Evolutionary conservation across 2,797 vertebrate species (phyloP), one percentile per base, ranked within the genome.

Genomic region (Pampus argenteus): DNA sequence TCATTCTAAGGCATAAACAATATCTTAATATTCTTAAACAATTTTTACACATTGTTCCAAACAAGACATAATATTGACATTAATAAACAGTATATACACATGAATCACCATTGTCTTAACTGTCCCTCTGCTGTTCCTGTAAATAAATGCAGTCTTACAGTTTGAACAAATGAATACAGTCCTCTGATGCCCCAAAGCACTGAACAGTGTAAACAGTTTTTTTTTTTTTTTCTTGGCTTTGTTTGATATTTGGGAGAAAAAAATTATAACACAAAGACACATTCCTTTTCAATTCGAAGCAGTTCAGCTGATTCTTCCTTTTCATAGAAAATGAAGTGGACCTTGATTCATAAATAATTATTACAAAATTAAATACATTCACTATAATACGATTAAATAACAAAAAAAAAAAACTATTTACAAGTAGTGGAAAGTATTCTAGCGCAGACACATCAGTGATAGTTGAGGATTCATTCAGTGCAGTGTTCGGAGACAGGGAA

Each of bases 241-340:
- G 95, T 97, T 97, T 97, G 95, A 96, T 96, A 97, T 97, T 97
- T 98, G 96, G 97, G 92, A 93, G 85, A 87, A 88, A 92, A 92
- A 88, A 88, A 89, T 88, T 75, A 89, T 68, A 87, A 93, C 89
- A 94, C 91, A 97, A 93, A 94, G 88, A 94, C 96, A 98, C 97
- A 98, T 99, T 98, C 97, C 96, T 96, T 97, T 92, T 96, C 94
- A 94, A 97, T 97, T 95, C 98, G 97, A 98, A 98, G 97, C 97
- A 96, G 97, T 98, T 97, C 95, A 94, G 90, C 95, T 96, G 96
- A 95, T 96, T 98, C 97, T 98, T 99, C 98, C 97, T 99, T 99
- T 99, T 99, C 98, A 99, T 97, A 99, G 98, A 99, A 99, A 99
- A 99, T 97, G 97, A 99, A 99, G 95, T 99, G 96, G 97, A 97